Conservation (phyloP, 2,797 vertebrate species). For the Phoeniculus purpureus region DNA sequence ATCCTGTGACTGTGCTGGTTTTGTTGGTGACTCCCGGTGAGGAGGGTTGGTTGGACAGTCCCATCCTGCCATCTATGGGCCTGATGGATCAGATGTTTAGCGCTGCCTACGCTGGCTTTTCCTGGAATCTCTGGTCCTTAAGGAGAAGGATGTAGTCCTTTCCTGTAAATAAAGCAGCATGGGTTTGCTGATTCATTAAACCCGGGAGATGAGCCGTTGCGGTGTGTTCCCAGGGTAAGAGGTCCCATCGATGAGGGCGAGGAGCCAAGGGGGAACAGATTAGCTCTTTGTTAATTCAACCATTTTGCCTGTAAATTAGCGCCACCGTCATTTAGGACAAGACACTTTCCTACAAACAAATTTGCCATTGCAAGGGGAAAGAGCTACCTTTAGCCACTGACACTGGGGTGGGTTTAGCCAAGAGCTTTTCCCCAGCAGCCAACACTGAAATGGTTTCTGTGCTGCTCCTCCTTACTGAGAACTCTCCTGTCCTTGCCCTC, state of each 20-base stretch:
- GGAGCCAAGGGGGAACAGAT: neutral
- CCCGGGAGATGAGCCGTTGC: neutral
- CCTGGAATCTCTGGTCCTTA: neutral
- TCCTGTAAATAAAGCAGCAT: neutral
- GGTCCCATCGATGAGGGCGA: neutral
- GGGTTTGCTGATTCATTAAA: neutral
- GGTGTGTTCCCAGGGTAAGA: neutral
- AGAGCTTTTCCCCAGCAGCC: neutral
- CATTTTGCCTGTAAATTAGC: neutral
- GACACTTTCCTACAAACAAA: neutral
- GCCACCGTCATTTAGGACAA: neutral
- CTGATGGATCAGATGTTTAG: neutral
- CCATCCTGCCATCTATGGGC: constrained; percentile 71
- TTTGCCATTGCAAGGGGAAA: neutral
- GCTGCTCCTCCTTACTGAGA: accelerated
- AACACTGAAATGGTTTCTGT: neutral
- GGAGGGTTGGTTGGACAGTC: neutral
- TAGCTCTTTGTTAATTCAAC: neutral
- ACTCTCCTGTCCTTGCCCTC: neutral
- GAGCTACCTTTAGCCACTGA: neutral
- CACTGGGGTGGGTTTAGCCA: neutral
- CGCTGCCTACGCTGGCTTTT: neutral
- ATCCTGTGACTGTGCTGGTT: neutral
- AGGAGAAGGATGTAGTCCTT: neutral
- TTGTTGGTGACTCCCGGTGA: neutral